Conservation (phyloP, 2,888 invertebrate genomes). For the Eledone cirrhosa region DNA sequence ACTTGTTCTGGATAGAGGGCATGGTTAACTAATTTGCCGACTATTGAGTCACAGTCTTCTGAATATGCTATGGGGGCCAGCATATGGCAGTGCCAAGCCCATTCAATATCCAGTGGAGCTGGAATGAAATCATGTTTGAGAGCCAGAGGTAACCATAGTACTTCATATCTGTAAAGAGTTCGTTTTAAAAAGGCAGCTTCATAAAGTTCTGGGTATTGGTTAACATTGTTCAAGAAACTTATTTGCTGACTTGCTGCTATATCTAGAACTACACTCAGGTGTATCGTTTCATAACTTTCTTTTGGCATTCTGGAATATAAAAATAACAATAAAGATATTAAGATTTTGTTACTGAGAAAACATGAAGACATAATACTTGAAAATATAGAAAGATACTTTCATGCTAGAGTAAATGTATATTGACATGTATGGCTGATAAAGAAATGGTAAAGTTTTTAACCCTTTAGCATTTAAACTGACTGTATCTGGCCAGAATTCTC, state of each 20-base stretch:
- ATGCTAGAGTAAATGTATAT: too few species aligned
- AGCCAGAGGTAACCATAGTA: constrained; percentile 68
- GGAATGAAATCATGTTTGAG: constrained; percentile 59
- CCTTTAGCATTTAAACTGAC: too few species aligned
- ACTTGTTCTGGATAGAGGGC: constrained; percentile 44
- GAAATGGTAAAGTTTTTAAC: too few species aligned
- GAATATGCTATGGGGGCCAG: constrained; percentile 61
- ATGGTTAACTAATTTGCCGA: constrained; percentile 65
- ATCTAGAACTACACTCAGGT: constrained; percentile 43
- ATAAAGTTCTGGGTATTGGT: constrained; percentile 49
- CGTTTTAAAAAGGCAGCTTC: constrained; percentile 62
- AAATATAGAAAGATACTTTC: too few species aligned
- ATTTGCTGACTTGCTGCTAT: constrained; percentile 46
- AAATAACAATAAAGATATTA: neutral
- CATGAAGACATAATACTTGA: too few species aligned
- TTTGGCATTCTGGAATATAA: neutral
- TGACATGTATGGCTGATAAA: too few species aligned
- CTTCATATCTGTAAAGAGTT: constrained; percentile 68
- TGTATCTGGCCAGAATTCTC: too few species aligned
- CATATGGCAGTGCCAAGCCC: constrained; percentile 69
- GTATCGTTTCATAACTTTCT: constrained; percentile 34
- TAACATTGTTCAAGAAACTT: constrained; percentile 53
- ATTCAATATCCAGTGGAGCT: constrained; percentile 69
- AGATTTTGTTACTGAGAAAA: too few species aligned
- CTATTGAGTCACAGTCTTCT: constrained; percentile 55